Conservation (phyloP, 2,113 vertebrate species). For the Epinephelus lanceolatus region DNA sequence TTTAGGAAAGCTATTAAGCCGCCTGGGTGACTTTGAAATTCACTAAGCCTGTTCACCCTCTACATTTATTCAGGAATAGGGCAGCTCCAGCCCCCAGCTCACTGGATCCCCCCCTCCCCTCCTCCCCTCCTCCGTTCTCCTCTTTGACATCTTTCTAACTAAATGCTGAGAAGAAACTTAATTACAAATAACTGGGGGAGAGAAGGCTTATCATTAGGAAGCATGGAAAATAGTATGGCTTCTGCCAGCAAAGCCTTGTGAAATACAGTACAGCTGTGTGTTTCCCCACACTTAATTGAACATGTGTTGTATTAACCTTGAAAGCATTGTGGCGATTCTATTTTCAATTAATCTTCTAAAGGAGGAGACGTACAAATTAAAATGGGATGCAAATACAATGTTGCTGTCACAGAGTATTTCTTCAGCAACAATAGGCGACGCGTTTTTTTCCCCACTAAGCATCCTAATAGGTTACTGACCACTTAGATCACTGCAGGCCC, state of each 20-base stretch:
- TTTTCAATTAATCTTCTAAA: conserved; percentile 77
- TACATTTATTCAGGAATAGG: conserved; percentile 72
- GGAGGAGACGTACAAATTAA: conserved; percentile 61
- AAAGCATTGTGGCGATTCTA: conserved; percentile 63
- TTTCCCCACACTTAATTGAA: conserved; percentile 70
- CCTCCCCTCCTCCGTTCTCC: conserved; percentile 27
- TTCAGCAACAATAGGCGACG: conserved; percentile 48
- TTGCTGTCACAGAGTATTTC: conserved; percentile 49
- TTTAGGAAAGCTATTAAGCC: conserved; percentile 79
- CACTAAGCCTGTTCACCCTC: conserved; percentile 76
- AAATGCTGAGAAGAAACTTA: conserved; percentile 71
- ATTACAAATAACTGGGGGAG: conserved; percentile 72
- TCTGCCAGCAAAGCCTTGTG: conserved; percentile 48
- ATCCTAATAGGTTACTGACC: conserved; percentile 51
- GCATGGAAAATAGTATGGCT: conserved; percentile 51
- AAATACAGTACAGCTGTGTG: conserved; percentile 48
- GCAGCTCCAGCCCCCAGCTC: conserved; percentile 53
- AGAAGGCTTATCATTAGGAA: conserved; percentile 58
- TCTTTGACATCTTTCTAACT: conserved; percentile 67
- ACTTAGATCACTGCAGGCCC: conserved; percentile 51
- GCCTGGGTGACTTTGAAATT: conserved; percentile 82
- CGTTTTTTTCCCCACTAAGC: conserved; percentile 4
- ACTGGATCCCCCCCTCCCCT: background rate
- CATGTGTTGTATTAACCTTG: conserved; percentile 75
- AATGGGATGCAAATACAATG: conserved; percentile 57